These are phyloP conservation scores for Orthosia cruda DNA, from an alignment of 2,888 invertebrate species.

Conservation along the genomic window DNA sequence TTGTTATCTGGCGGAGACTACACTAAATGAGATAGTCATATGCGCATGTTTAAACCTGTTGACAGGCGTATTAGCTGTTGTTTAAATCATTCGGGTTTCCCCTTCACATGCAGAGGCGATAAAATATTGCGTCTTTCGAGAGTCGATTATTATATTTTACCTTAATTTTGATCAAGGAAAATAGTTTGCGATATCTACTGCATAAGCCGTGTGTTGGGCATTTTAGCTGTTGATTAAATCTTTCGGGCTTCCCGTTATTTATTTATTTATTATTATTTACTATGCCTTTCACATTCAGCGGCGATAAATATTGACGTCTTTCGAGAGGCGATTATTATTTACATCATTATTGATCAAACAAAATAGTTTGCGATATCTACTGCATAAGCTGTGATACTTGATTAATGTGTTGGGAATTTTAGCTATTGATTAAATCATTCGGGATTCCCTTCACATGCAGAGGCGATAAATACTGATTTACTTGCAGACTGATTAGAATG, in stretches of 20 bases:
- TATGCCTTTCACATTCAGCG: background rate
- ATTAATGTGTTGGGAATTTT: no score
- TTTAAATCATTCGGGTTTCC: no score
- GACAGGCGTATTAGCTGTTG: background rate
- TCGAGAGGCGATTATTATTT: background rate
- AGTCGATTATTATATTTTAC: background rate
- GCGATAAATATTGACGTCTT: background rate
- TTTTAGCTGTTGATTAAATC: background rate
- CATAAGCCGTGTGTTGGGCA: background rate
- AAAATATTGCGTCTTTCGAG: background rate
- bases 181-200: background rate
- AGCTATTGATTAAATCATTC: no score
- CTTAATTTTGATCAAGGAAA: background rate
- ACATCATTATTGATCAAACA: background rate
- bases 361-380: background rate
- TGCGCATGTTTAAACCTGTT: background rate
- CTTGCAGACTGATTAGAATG: no score
- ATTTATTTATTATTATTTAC: no score
- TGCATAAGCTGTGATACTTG: no score
- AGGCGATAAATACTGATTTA: no score
- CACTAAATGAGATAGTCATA: no score
- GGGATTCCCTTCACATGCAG: no score
- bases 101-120: background rate
- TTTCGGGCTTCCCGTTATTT: background rate
- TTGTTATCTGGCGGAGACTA: no score